phyloP scores from a whole-genome alignment of 2,888 invertebrate species.

The Nemotelus nigrinus region DNA sequence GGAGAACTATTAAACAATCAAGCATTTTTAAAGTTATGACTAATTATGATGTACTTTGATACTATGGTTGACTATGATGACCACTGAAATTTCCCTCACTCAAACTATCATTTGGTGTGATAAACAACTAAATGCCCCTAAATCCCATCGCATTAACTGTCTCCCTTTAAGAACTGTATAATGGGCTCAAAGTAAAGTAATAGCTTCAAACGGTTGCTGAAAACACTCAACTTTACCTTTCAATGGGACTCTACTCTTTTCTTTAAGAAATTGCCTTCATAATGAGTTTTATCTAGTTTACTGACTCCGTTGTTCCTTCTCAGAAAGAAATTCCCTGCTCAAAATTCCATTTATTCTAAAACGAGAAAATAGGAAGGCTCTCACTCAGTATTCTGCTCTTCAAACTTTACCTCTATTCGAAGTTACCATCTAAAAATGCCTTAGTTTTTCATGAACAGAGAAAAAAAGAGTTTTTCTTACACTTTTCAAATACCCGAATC shows the following conservation, averaged over 20 bases:
- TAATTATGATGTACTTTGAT: no score
- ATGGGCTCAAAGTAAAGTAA: not conserved
- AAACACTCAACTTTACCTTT: not conserved
- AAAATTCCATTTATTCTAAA: not conserved
- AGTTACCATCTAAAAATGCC: not conserved
- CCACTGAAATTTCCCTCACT: no score
- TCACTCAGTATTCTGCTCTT: not conserved
- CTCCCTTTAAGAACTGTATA: not conserved
- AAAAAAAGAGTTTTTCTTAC: constrained; percentile 15
- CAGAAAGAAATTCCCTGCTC: not conserved
- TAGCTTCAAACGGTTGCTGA: not conserved
- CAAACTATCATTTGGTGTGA: no score
- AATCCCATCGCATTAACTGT: not conserved
- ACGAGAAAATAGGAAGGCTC: not conserved
- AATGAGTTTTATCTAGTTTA: not conserved
- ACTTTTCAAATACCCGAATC: constrained; percentile 36
- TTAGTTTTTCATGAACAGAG: not conserved
- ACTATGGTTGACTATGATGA: no score
- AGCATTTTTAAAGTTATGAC: no score
- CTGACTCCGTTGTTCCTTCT: not conserved
- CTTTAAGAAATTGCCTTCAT: constrained; percentile 2
- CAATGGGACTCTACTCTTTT: not conserved
- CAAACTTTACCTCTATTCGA: constrained; percentile 3
- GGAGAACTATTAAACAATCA: no score
- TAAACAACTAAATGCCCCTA: no score